phyloP scores from a whole-genome alignment of 2,113 vertebrate species.

The Cochlearius cochlearius region DNA sequence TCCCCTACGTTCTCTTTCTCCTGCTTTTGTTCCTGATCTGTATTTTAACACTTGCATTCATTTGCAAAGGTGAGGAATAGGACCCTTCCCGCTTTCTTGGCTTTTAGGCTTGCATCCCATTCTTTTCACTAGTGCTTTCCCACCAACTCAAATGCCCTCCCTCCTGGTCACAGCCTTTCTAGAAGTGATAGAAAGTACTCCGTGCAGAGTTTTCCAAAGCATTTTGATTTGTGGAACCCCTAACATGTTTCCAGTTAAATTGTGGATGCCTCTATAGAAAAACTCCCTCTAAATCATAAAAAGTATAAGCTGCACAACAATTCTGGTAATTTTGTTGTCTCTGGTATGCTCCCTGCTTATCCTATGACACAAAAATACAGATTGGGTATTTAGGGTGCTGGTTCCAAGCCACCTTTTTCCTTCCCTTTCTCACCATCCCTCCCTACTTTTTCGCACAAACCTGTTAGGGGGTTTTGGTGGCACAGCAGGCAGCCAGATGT shows the following conservation, averaged over 20 bases:
- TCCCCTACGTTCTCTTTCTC: neutral
- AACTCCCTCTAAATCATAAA: neutral
- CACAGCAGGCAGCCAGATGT: neutral
- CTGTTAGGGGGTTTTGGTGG: neutral
- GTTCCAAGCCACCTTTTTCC: neutral
- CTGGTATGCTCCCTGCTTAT: neutral
- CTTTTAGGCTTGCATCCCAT: neutral
- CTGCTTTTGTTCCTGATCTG: neutral
- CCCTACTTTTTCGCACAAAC: neutral
- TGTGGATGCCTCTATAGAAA: neutral
- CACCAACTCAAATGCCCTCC: rapidly evolving
- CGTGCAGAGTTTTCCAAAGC: neutral
- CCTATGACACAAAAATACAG: neutral
- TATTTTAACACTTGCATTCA: neutral
- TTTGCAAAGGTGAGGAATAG: neutral
- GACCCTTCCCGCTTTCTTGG: neutral
- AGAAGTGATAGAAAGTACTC: neutral
- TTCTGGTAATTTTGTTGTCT: neutral
- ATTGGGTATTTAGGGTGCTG: neutral
- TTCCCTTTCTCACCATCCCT: neutral
- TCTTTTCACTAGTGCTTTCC: neutral
- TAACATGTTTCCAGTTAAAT: neutral
- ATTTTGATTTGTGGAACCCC: neutral
- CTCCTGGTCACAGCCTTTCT: neutral
- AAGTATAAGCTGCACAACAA: neutral